Base-by-base conservation (phyloP, 1,140 invertebrate species). In the Drosophila nigrodunni region DNA sequence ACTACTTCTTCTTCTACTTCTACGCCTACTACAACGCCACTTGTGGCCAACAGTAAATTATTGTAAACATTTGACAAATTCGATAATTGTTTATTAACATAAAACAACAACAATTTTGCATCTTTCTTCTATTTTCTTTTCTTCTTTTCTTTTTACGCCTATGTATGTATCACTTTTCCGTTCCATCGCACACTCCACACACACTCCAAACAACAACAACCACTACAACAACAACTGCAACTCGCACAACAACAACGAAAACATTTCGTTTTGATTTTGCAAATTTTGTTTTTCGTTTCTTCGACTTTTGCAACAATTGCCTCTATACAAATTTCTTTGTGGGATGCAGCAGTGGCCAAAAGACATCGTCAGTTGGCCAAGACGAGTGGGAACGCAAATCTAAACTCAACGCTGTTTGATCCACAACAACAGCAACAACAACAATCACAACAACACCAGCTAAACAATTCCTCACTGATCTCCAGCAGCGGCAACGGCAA, bases 21-120 rank as follows among this genome's bases (percentile, higher is more conserved):
- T 86, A 90, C 86, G 82, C 82, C 86, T 86, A 90, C 91, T 83
- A 92, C 91, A 92, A 92, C 91, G 91, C 91, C 91, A 83, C 82
- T 92, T 91, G 88, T 90, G 91, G 91, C 89, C 91, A 92, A 92
- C 91, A 92, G 91, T 92, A 92, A 92, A 92, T 92, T 92, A 92
- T 92, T 92, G 91, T 92, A 92, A 92, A 92, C 91, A 92, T 65
- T 55, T 92, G 82, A 89, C 78, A 78, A 90, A 89, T 89, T 89
- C 80, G 85, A 91, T 82, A 82, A 73, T 85, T 90, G 82, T 57
- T 87, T 92, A 85, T 91, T 91, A 92, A 90, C 90, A 91, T 91
- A 85, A 85, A 90, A 86, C 86, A 90, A 89, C 87, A 89, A 89
- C 86, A 87, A 91, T 92, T 92, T 55, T 92, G 91, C 89, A 90